Evolutionary conservation across 2,888 invertebrate species (phyloP).

Genomic region (Nomada flava): DNA sequence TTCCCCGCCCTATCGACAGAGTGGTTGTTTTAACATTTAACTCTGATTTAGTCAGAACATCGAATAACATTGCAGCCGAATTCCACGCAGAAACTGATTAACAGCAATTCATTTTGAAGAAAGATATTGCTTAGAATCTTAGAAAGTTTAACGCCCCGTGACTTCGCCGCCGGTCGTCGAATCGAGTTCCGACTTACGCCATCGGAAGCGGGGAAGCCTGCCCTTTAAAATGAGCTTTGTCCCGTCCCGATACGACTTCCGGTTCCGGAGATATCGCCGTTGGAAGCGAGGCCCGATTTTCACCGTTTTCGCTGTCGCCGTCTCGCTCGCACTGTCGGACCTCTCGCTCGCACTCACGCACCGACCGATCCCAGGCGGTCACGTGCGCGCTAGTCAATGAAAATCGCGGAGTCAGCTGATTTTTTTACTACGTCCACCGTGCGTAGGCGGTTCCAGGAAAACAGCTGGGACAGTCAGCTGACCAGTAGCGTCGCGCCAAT

Average conservation of each 20-base stretch:
- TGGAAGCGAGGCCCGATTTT: neutral
- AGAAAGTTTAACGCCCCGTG: neutral
- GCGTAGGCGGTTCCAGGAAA: neutral
- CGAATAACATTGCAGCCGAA: too few relatives aligned
- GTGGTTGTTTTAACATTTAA: too few relatives aligned
- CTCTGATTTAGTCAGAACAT: too few relatives aligned
- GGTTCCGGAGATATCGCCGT: neutral
- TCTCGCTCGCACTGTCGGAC: neutral
- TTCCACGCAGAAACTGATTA: too few relatives aligned
- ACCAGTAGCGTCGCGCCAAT: neutral
- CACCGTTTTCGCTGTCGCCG: neutral
- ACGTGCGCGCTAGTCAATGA: neutral
- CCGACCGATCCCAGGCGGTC: neutral
- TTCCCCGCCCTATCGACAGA: too few relatives aligned
- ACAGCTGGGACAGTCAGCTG: neutral
- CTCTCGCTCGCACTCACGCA: neutral
- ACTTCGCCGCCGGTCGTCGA: too few relatives aligned
- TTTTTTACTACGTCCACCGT: neutral
- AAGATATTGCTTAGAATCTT: too few relatives aligned
- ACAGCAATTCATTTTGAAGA: too few relatives aligned
- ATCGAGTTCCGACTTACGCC: fast-evolving
- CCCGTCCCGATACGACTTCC: neutral
- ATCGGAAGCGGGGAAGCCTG: neutral
- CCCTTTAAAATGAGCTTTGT: neutral
- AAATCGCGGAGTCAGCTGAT: neutral